Evolutionary conservation across 2,797 vertebrate genomes (phyloP).

Genomic region (Sphenopsis melanotis): DNA sequence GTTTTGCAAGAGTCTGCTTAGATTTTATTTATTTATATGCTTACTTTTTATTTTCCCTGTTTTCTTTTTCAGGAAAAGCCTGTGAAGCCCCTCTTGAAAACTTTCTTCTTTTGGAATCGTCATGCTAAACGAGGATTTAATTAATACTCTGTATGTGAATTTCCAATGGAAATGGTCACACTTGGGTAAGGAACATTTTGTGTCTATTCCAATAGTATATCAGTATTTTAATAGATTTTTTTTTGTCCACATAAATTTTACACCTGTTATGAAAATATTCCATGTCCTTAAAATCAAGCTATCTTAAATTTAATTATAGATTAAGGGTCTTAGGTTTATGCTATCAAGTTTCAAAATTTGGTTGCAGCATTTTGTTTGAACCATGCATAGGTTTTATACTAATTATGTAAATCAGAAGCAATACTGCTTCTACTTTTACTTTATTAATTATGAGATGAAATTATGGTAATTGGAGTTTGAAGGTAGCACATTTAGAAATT

Average conservation of each 20-base stretch:
- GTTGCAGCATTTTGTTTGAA: not conserved
- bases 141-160: not conserved
- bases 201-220: not conserved
- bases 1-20: not conserved
- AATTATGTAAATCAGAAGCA: not conserved
- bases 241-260: not conserved
- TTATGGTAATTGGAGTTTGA: not conserved
- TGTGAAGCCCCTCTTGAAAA: not conserved
- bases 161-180: not conserved
- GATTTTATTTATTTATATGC: not conserved
- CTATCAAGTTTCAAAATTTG: not conserved
- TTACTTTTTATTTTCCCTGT: not conserved
- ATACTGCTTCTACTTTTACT: not conserved
- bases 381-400: not conserved
- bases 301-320: not conserved
- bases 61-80: not conserved
- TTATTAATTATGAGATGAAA: not conserved
- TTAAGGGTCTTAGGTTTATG: not conserved
- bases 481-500: not conserved
- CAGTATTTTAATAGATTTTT: not conserved
- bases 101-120: not conserved
- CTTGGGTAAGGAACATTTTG: not conserved
- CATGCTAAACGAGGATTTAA: not conserved
- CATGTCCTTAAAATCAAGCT: not conserved
- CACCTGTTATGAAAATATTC: not conserved